phyloP scores from a whole-genome alignment of 2,888 invertebrate genomes.

The Sphaerophoria taeniata region DNA sequence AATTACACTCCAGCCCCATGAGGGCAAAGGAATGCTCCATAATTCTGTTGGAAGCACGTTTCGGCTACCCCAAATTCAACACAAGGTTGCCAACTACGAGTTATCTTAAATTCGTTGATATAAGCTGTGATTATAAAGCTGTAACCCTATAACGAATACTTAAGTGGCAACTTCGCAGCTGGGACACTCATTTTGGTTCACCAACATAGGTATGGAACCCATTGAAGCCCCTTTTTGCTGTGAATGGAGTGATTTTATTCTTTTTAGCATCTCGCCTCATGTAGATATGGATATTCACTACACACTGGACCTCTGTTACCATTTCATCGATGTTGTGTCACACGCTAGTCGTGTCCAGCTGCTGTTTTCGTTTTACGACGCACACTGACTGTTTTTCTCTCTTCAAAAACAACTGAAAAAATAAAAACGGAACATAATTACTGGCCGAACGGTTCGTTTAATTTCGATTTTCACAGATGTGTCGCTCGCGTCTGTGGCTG shows the following conservation, averaged over 20 bases:
- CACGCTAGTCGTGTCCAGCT: background rate
- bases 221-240: too few relatives aligned
- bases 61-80: background rate
- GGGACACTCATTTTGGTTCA: too few relatives aligned
- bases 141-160: too few relatives aligned
- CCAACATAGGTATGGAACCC: too few relatives aligned
- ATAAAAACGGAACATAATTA: conserved; percentile 68
- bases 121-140: too few relatives aligned
- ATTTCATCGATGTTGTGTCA: too few relatives aligned
- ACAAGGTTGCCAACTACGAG: background rate
- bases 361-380: conserved; percentile 1
- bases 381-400: conserved; percentile 2
- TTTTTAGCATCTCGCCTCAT: conserved; percentile 2
- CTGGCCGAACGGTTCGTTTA: conserved; percentile 73
- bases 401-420: conserved; percentile 34
- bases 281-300: conserved; percentile 64
- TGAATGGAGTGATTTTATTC: background rate
- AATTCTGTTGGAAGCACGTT: background rate
- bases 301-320: conserved; percentile 38
- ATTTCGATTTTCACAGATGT: conserved; percentile 73
- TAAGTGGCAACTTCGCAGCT: too few relatives aligned
- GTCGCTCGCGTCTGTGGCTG: conserved; percentile 31
- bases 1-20: conserved; percentile 64
- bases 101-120: background rate
- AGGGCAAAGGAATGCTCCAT: conserved; percentile 20